A percentile compares a stretch with the other conserved stretches of the same genome.
These are phyloP conservation scores for Drosophila triauraria DNA, from an alignment of 1,140 invertebrate genomes.

Conservation along the genomic window DNA sequence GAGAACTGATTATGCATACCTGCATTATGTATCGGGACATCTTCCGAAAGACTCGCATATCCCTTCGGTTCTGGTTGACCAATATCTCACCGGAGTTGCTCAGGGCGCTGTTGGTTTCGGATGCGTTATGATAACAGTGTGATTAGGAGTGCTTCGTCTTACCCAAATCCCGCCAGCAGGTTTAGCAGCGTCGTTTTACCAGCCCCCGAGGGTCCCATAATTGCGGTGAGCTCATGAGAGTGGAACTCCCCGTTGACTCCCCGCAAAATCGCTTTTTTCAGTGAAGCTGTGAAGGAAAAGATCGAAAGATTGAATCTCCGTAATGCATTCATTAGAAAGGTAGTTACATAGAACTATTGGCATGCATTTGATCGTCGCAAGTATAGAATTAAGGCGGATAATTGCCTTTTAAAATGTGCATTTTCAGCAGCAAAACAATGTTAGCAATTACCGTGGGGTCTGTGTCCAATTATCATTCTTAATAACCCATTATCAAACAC, in stretches of 20 bases:
- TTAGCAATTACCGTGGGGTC: constrained; percentile 32
- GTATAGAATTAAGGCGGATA: constrained; percentile 19
- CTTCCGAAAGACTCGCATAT: constrained; percentile 92
- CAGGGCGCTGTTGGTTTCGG: constrained; percentile 26
- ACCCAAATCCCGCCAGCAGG: constrained; percentile 94
- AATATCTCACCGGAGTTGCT: constrained; percentile 88
- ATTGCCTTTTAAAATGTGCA: constrained; percentile 45
- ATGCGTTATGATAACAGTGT: background rate
- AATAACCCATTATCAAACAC: constrained; percentile 32
- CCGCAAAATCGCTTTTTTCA: constrained; percentile 66
- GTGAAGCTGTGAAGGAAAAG: constrained; percentile 33
- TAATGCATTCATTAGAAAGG: background rate
- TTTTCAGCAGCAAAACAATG: constrained; percentile 17
- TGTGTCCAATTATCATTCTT: constrained; percentile 27
- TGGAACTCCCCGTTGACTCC: constrained; percentile 77
- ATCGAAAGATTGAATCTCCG: background rate
- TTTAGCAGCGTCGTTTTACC: constrained; percentile 96
- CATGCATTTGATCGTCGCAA: constrained; percentile 1
- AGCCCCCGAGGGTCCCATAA: constrained; percentile 94
- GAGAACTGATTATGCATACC: constrained; percentile 17
- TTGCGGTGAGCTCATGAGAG: constrained; percentile 89
- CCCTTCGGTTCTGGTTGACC: constrained; percentile 91
- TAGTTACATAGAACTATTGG: background rate
- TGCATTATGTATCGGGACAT: constrained; percentile 98
- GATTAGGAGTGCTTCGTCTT: constrained; percentile 29